phyloP scores from a whole-genome alignment of 2,888 invertebrate genomes.

The Oscheius myriophilus region DNA sequence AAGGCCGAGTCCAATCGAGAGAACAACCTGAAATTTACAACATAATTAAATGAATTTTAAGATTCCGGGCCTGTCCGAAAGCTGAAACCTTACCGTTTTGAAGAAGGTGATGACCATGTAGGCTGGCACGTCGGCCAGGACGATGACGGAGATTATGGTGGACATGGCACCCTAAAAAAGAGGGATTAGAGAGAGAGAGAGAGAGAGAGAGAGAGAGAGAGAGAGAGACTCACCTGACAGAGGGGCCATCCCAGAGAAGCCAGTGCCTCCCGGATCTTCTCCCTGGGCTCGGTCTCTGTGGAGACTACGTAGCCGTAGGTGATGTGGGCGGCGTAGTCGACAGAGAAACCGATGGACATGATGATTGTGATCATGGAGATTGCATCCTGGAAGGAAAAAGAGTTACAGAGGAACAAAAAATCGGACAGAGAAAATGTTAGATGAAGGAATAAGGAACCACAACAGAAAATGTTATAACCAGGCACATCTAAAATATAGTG shows the following conservation, averaged over 20 bases:
- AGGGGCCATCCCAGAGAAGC: slow-evolving; percentile 90
- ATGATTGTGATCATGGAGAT: slow-evolving; percentile 82
- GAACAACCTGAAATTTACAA: slow-evolving; percentile 51
- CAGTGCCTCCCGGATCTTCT: slow-evolving; percentile 81
- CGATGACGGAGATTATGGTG: slow-evolving; percentile 87
- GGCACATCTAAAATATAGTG: too few relatives aligned
- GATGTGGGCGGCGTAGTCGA: slow-evolving; percentile 85
- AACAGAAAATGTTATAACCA: too few relatives aligned
- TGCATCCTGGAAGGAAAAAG: slow-evolving; percentile 73
- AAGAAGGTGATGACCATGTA: slow-evolving; percentile 95
- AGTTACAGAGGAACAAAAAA: too few relatives aligned
- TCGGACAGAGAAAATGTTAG: too few relatives aligned
- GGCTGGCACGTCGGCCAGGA: slow-evolving; percentile 86
- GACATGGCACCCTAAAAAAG: slow-evolving; percentile 79
- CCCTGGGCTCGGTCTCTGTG: slow-evolving; percentile 42
- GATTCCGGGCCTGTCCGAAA: too few relatives aligned
- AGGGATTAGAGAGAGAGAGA: slow-evolving; percentile 69
- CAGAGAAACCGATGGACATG: slow-evolving; percentile 96
- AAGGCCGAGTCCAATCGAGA: slow-evolving; percentile 77
- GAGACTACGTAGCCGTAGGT: slow-evolving; percentile 70
- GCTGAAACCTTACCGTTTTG: slow-evolving; percentile 78
- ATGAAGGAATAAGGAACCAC: too few relatives aligned
- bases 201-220: slow-evolving; percentile 80
- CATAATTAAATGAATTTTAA: too few relatives aligned
- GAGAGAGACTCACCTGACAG: slow-evolving; percentile 77